Percentiles rank a stretch among this genome's conserved stretches.
Evolutionary conservation across 2,888 invertebrate genomes (phyloP).

Genomic region (Tethea ocularis): DNA sequence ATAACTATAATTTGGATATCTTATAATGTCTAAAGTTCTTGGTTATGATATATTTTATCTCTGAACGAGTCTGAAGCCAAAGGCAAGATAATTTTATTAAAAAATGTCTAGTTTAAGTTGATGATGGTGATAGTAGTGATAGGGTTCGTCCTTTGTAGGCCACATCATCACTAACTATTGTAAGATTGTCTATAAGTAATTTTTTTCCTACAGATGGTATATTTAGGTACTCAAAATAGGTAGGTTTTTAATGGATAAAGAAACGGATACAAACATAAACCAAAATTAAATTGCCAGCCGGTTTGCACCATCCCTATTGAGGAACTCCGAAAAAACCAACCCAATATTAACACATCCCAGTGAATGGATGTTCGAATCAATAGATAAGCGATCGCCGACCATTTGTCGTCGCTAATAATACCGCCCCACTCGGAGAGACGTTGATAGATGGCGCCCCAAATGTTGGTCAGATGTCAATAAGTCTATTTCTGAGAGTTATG

Average conservation of each 20-base stretch:
- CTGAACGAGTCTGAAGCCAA: no score
- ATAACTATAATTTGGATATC: no score
- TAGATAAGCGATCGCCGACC: conserved; percentile 59
- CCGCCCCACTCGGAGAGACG: conserved; percentile 35
- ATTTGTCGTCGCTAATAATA: conserved; percentile 66
- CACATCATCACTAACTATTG: no score
- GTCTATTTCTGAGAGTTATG: conserved; percentile 42
- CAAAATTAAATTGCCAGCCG: not conserved
- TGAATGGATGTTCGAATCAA: conserved; percentile 47
- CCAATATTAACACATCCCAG: conserved; percentile 44
- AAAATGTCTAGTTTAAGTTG: no score
- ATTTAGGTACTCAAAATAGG: no score
- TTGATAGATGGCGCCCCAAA: conserved; percentile 54
- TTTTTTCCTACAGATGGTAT: no score
- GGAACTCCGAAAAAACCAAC: conserved; percentile 30
- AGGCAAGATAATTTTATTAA: no score
- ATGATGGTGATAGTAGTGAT: no score
- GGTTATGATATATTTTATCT: no score
- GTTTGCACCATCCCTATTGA: not conserved
- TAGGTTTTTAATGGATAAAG: no score
- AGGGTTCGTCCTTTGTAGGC: no score
- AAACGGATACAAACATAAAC: not conserved
- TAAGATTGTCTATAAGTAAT: not conserved
- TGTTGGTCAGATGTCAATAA: conserved; percentile 57
- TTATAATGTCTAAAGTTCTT: no score